Evolutionary conservation across 2,113 vertebrate genomes (phyloP).

Genomic region (Pantherophis guttatus): DNA sequence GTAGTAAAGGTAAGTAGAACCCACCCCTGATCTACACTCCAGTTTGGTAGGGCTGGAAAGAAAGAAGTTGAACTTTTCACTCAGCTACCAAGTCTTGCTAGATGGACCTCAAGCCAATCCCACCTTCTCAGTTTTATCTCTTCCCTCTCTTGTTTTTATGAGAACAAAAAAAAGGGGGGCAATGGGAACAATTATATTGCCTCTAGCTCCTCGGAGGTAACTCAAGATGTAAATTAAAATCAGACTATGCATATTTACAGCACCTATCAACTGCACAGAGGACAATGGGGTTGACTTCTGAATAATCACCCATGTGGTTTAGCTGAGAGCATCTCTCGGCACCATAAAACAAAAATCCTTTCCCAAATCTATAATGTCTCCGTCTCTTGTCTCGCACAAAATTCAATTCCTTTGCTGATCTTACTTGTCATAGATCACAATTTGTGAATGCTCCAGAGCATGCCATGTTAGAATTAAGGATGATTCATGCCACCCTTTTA

Average conservation of each 20-base stretch:
- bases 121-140: neutral
- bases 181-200: neutral
- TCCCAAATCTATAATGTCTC: neutral
- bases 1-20: too few relatives aligned
- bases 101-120: neutral
- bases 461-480: constrained; percentile 19
- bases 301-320: neutral
- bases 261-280: neutral
- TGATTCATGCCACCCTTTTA: constrained; percentile 16
- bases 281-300: neutral
- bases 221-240: neutral
- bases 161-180: neutral
- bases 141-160: neutral
- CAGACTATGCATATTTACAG: neutral
- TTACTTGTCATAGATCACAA: constrained; percentile 15
- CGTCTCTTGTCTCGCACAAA: neutral
- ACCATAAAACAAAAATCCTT: neutral
- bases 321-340: neutral
- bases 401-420: constrained; percentile 11
- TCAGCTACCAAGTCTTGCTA: neutral
- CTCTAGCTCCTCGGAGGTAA: neutral
- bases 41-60: neutral
- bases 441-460: constrained; percentile 20
- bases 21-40: too few relatives aligned
- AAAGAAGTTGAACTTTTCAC: neutral